Conservation (phyloP, 2,113 vertebrate species). For the Microcebus jonahi region DNA sequence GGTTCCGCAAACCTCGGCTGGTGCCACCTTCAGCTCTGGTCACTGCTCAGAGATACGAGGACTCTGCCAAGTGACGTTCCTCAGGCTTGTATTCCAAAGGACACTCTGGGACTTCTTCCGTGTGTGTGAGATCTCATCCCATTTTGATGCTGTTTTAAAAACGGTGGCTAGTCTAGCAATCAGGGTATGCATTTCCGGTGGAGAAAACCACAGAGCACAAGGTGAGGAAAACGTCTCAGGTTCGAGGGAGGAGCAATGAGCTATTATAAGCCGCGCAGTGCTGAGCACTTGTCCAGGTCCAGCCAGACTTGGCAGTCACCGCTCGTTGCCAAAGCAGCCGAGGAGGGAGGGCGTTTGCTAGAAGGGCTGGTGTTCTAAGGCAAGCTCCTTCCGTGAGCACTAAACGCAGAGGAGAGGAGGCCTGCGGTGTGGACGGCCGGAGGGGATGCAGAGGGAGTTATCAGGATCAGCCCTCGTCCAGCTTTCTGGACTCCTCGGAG, state of each 20-base stretch:
- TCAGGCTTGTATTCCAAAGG: not conserved
- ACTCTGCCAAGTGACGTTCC: accelerated
- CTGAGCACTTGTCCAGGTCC: not conserved
- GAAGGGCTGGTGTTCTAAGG: not conserved
- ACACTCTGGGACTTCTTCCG: not conserved
- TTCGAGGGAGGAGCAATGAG: not conserved
- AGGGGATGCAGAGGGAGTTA: too few species aligned
- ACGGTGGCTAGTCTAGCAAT: not conserved
- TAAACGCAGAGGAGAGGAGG: not conserved
- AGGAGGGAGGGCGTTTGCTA: accelerated
- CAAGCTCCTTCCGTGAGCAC: not conserved
- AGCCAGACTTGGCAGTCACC: not conserved
- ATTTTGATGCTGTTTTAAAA: accelerated
- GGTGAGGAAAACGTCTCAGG: accelerated
- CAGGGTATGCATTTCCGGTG: accelerated
- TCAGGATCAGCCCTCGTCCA: too few species aligned
- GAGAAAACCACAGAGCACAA: not conserved
- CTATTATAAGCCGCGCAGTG: accelerated
- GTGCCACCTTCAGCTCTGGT: accelerated
- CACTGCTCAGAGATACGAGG: accelerated
- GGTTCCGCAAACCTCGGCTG: accelerated
- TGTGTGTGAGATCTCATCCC: not conserved
- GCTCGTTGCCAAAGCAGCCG: accelerated
- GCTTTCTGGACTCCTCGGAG: too few species aligned
- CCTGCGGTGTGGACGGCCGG: accelerated